These are phyloP conservation scores for Zingel zingel DNA, from an alignment of 2,113 vertebrate genomes.

Conservation along the genomic window DNA sequence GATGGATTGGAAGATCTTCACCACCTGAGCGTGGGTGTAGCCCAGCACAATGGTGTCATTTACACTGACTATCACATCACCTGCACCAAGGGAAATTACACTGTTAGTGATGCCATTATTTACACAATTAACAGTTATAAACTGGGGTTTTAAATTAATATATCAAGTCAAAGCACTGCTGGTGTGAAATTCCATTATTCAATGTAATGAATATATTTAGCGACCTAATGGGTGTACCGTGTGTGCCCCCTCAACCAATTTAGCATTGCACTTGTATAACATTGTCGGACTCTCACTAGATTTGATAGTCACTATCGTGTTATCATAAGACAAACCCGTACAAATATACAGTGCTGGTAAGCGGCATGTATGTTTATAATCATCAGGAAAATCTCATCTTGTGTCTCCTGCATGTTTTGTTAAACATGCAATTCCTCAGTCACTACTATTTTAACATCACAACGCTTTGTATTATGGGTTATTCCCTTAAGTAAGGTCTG, in stretches of 20 bases:
- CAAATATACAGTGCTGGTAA: not conserved
- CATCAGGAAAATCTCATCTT: not conserved
- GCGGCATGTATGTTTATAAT: not conserved
- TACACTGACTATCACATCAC: slow-evolving; percentile 97
- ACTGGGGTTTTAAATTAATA: not conserved
- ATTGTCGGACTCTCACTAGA: not conserved
- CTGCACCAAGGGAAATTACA: slow-evolving; percentile 72
- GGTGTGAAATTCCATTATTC: not conserved
- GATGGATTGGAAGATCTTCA: slow-evolving; percentile 99
- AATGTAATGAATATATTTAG: not conserved
- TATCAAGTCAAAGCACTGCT: not conserved
- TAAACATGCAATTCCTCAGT: not conserved
- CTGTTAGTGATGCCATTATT: slow-evolving; percentile 4
- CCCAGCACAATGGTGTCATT: slow-evolving; percentile 97
- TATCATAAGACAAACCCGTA: not conserved
- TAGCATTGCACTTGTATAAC: not conserved
- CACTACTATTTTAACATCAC: not conserved
- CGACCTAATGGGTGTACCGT: not conserved
- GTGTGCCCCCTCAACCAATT: not conserved
- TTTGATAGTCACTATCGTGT: not conserved
- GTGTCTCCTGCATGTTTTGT: not conserved
- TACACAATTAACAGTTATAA: not conserved
- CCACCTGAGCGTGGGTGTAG: slow-evolving; percentile 98
- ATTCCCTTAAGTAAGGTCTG: not conserved
- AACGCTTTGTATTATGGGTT: not conserved